phyloP scores from a whole-genome alignment of 2,888 invertebrate species.

The Scaptodrosophila latifasciaeformis region DNA sequence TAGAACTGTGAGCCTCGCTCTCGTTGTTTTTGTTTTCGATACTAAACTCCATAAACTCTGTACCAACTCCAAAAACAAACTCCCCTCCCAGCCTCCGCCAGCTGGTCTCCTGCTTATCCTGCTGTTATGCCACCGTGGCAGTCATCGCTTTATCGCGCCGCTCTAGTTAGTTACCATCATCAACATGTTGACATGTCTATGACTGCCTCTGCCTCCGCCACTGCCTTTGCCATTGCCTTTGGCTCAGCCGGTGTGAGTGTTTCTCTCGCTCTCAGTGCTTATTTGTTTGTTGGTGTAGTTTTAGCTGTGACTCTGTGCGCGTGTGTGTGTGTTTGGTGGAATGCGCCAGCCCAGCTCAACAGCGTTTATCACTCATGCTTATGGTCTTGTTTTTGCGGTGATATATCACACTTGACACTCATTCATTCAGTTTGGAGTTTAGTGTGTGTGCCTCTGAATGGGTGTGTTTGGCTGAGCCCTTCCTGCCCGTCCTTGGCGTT shows the following conservation, averaged over 20 bases:
- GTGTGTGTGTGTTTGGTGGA: conserved; percentile 22
- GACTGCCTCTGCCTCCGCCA: too few relatives aligned
- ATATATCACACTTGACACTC: conserved; percentile 72
- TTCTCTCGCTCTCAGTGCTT: too few relatives aligned
- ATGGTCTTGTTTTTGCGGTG: conserved; percentile 71
- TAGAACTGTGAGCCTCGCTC: too few relatives aligned
- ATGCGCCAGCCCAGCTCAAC: conserved; percentile 58
- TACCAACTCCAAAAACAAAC: too few relatives aligned
- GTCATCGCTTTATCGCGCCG: conserved; percentile 49
- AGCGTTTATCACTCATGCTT: conserved; percentile 69
- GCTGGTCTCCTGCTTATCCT: conserved; percentile 12
- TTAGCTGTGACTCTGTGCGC: neutral
- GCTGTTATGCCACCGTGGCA: conserved; percentile 5
- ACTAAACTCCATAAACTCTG: too few relatives aligned
- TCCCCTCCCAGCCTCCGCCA: too few relatives aligned
- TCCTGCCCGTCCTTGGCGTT: conserved; percentile 6
- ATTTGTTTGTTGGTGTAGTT: conserved; percentile 16
- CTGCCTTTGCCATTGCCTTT: conserved; percentile 14
- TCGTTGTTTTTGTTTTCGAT: too few relatives aligned
- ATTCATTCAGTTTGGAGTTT: conserved; percentile 67
- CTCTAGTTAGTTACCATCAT: conserved; percentile 66
- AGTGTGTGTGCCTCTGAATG: conserved; percentile 26
- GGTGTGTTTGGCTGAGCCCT: conserved; percentile 14
- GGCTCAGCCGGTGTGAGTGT: conserved; percentile 18
- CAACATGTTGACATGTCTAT: conserved; percentile 69